Conservation (phyloP, 2,113 vertebrate species). For the Thamnophis sirtalis region DNA sequence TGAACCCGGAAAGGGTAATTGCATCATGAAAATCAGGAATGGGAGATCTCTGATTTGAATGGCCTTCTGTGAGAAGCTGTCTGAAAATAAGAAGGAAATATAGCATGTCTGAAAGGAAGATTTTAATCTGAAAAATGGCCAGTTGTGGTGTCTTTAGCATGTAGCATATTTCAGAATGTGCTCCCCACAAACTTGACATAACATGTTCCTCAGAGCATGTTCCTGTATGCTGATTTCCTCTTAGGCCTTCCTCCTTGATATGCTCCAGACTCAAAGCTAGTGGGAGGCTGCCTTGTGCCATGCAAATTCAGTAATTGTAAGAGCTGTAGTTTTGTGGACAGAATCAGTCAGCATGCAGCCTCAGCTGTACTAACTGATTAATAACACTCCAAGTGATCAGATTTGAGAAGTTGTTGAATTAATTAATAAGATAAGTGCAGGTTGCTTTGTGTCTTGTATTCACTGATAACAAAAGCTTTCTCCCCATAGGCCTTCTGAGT, state of each 20-base stretch:
- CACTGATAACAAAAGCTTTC: constrained; percentile 58
- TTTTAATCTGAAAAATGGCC: neutral
- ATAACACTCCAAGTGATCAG: constrained; percentile 57
- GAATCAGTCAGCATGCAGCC: constrained; percentile 35
- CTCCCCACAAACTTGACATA: neutral
- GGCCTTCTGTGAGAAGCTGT: neutral
- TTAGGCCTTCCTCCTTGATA: neutral
- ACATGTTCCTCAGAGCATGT: neutral
- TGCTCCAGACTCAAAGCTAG: neutral
- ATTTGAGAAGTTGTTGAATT: constrained; percentile 60
- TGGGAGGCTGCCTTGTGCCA: constrained; percentile 27
- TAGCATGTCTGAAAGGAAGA: neutral
- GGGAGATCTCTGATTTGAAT: neutral
- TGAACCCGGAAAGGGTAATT: neutral
- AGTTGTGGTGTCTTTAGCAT: neutral
- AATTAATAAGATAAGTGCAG: constrained; percentile 67
- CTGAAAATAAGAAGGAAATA: neutral
- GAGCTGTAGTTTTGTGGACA: constrained; percentile 51
- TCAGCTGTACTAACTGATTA: constrained; percentile 58
- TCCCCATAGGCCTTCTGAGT: constrained; percentile 55
- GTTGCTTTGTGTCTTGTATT: constrained; percentile 60
- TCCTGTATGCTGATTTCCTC: neutral
- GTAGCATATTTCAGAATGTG: neutral
- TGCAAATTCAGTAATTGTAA: constrained; percentile 22
- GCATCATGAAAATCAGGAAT: neutral